Percentiles rank a stretch among this genome's conserved stretches.
Evolutionary conservation across 2,797 vertebrate genomes (phyloP).

Genomic region (Argentina silus): DNA sequence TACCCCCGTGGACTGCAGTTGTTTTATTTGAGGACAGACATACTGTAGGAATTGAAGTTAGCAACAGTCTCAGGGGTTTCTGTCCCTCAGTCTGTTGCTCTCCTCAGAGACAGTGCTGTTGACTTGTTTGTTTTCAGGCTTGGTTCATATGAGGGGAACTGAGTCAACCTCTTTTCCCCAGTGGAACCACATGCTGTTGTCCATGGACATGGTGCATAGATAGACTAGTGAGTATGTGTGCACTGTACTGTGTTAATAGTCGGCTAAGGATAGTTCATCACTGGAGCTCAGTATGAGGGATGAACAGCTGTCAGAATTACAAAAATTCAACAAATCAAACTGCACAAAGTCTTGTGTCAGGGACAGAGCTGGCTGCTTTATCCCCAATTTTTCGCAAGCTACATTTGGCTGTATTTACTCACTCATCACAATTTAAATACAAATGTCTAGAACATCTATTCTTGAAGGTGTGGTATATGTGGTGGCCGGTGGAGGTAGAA

Average conservation of each 20-base stretch:
- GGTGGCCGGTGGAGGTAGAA: not conserved
- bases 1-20: slow-evolving; percentile 9
- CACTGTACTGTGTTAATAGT: no score
- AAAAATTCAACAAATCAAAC: not conserved
- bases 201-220: not conserved
- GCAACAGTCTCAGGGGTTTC: no score
- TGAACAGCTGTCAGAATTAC: not conserved
- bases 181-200: not conserved
- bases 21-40: slow-evolving; percentile 31
- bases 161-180: not conserved
- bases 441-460: no score
- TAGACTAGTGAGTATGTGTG: no score
- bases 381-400: no score
- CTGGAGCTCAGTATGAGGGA: not conserved
- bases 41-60: no score
- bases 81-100: not conserved
- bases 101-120: not conserved
- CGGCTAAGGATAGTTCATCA: no score
- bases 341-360: not conserved
- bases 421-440: no score
- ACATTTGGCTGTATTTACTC: no score
- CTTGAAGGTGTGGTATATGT: not conserved
- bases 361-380: not conserved
- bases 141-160: not conserved
- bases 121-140: not conserved